Conservation (phyloP, 2,113 vertebrate species). For the Percopsis transmontana region DNA sequence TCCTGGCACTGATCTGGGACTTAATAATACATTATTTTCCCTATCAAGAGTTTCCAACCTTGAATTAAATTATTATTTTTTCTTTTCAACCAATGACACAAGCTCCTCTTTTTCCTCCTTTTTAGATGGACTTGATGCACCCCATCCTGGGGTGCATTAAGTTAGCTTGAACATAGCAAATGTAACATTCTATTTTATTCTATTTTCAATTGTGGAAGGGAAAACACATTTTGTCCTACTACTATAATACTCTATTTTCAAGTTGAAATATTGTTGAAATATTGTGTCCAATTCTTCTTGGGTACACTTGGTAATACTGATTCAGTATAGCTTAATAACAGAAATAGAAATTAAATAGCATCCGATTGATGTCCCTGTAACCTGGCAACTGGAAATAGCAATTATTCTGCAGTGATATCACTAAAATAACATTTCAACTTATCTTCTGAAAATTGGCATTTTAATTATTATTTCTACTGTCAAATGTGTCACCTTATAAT, state of each 20-base stretch:
- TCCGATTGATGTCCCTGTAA: constrained; percentile 30
- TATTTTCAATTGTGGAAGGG: no score
- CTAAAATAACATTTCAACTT: no score
- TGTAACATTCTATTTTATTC: no score
- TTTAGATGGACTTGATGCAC: not conserved
- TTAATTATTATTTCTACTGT: no score
- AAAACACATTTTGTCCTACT: no score
- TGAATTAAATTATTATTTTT: not conserved
- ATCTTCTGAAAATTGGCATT: no score
- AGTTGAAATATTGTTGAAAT: no score
- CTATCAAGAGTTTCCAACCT: constrained; percentile 28
- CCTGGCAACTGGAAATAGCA: constrained; percentile 42
- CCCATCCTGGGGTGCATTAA: no score
- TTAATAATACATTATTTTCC: constrained; percentile 1
- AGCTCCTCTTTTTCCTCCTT: not conserved
- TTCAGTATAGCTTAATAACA: no score
- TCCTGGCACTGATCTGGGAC: not conserved
- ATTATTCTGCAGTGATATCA: constrained; percentile 5
- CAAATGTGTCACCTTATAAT: no score
- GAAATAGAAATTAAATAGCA: not conserved
- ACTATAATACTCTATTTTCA: no score
- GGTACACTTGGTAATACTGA: constrained; percentile 29
- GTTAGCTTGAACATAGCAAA: no score
- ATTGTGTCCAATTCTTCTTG: constrained; percentile 21
- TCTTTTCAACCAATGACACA: not conserved